Evolutionary conservation across 92 coral and sea anemone species (phyloP).

Genomic region (Epizoanthus rinbou): DNA sequence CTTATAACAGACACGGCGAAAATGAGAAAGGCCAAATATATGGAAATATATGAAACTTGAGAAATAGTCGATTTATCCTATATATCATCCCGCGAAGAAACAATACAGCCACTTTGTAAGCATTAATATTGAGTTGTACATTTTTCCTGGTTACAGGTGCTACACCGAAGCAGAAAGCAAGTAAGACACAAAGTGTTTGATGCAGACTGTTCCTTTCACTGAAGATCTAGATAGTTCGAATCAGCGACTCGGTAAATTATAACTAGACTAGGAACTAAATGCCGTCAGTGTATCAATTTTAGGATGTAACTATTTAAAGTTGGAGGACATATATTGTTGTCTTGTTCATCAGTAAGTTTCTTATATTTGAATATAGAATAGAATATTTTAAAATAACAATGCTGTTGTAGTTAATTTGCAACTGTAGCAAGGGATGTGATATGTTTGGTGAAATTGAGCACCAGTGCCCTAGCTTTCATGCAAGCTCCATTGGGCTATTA

Average conservation of each 20-base stretch:
- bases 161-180: background rate
- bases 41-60: too few species aligned
- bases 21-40: too few species aligned
- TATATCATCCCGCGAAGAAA: too few species aligned
- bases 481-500: background rate
- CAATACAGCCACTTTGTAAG: too few species aligned
- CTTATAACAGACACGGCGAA: too few species aligned
- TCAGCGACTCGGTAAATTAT: background rate
- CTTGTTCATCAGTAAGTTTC: background rate
- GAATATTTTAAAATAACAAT: background rate
- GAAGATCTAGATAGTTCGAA: background rate
- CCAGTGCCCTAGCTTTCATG: too few species aligned
- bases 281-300: background rate
- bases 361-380: background rate
- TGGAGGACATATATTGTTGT: background rate
- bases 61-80: too few species aligned
- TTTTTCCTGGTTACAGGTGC: background rate
- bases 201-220: background rate
- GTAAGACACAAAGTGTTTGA: background rate
- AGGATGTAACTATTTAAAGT: constrained; percentile 9
- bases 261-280: background rate
- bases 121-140: background rate
- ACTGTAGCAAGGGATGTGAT: background rate
- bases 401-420: background rate
- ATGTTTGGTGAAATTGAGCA: background rate